Evolutionary conservation across 2,113 vertebrate genomes (phyloP), one percentile per base, ranked within the genome.

Genomic region (Paracanthobrama guichenoti): DNA sequence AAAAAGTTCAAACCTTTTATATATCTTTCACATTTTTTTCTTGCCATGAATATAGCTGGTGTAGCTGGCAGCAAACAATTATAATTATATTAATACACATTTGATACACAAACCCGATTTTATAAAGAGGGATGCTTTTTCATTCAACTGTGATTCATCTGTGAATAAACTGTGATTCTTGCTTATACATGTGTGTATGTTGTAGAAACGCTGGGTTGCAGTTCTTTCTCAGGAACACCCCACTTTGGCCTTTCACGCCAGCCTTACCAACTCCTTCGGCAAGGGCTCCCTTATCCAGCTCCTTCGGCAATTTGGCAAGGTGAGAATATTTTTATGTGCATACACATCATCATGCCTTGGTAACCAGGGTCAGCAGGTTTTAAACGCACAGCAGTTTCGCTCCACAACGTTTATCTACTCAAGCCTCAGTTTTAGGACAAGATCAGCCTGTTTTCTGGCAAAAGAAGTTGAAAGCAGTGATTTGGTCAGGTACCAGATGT

Each of bases 241-340:
- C 5, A 99, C 98, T 0, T 93, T 99, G 7, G 98, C 98, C 69
- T 99, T 99, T 90, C 98, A 99, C 0, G 97, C 98, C 78, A 99
- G 98, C 91, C 96, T 99, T 85, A 99, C 98, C 18, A 99, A 99
- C 90, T 96, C 98, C 0, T 99, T 99, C 62, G 98, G 98, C 69
- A 99, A 99, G 91, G 98, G 98, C 83, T 97, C 97, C 1, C 97
- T 99, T 88, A 99, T 99, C 86, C 98, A 99, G 90, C 97, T 99
- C 48, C 92, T 99, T 0, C 92, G 98, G 84, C 98, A 99, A 91
- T 99, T 99, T 94, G 97, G 98, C 89, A 99, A 99, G 97, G 98
- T 99, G 94, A 72, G 85, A 26, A 11, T 48, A 7, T 44, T 46
- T n/a, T 26, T 53, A 67, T 66, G 57, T 26, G 13, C 2, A 14